These are phyloP conservation scores for Melangyna quadrimaculata DNA, from an alignment of 2,888 invertebrate species.

Conservation along the genomic window DNA sequence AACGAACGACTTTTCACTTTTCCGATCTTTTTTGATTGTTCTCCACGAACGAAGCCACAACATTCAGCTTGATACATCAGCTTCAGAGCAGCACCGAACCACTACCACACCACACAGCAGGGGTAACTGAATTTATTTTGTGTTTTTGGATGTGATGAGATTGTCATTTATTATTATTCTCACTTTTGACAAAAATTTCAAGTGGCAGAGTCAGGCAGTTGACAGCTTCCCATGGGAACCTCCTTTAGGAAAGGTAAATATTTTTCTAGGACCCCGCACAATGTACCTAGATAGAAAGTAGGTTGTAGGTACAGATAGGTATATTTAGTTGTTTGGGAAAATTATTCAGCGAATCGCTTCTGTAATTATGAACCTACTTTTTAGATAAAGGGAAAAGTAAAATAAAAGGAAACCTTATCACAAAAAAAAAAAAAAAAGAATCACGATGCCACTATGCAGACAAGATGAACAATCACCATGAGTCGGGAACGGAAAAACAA, in stretches of 20 bases:
- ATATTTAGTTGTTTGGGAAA: background rate
- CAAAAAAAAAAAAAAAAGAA: background rate
- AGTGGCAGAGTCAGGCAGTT: slow-evolving; percentile 39
- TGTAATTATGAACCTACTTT: slow-evolving; percentile 49
- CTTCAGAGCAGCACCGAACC: background rate
- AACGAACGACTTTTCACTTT: slow-evolving; percentile 49
- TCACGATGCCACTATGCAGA: background rate
- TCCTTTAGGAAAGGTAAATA: slow-evolving; percentile 61
- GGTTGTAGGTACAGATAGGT: background rate
- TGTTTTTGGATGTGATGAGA: slow-evolving; percentile 29
- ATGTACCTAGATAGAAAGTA: slow-evolving; percentile 18
- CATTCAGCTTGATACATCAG: slow-evolving; percentile 1
- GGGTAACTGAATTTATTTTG: slow-evolving; percentile 17
- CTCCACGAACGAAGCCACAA: slow-evolving; percentile 28
- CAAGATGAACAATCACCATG: background rate
- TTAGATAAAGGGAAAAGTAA: background rate
- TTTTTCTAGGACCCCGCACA: slow-evolving; percentile 43
- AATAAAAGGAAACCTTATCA: slow-evolving; percentile 1
- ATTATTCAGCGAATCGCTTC: slow-evolving; percentile 29
- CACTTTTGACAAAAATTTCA: slow-evolving; percentile 61
- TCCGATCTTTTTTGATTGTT: slow-evolving; percentile 53
- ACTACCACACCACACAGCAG: slow-evolving; percentile 8
- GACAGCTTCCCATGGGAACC: slow-evolving; percentile 46
- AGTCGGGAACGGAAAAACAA: slow-evolving; percentile 45
- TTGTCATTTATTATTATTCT: slow-evolving; percentile 60